Base-by-base conservation (phyloP, 1,140 invertebrate genomes). In the Anoplophora glabripennis region DNA sequence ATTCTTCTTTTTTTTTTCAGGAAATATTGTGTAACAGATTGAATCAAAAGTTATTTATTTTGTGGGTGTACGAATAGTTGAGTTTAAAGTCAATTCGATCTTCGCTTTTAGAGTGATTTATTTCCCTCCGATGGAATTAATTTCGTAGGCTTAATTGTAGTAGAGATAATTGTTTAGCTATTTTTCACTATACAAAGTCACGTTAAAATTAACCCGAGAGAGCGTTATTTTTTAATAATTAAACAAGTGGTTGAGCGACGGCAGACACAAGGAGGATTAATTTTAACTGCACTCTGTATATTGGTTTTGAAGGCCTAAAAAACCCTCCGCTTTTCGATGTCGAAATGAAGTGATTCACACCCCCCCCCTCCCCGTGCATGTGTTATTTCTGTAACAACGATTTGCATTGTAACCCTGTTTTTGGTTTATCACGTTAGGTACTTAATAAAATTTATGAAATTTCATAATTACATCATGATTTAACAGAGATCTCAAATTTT, bases 401-500 rank as follows among this genome's bases (percentile, higher is more conserved):
- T 21, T 11, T 35, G 15, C 28, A 33, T n/a, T n/a, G 38, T 40
- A 40, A n/a, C 38, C 21, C 21, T 28, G 21, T 28, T 28, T 28
- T 28, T 28, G 21, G 21, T 28, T 28, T 28, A 28, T 59, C 56
- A 65, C 61, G 64, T 66, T 68, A 68, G 64, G 67, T 68, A 69
- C 67, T 69, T 69, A 66, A 63, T 46, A 36, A n/a, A 44, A 61
- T 57, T 48, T 42, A 33, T 36, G n/a, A 36, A 47, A 51, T 62
- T 51, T 57, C 38, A 59, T 61, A 17, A 45, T 62, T 64, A 53
- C 57, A 60, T 28, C 21, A 28, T 28, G 21, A 28, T 28, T 28
- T 28, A 28, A 28, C 21, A 28, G 21, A 64, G 64, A 67, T 67
- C 69, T 68, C 69, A 68, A 58, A 60, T 67, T 67, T 69, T 67